These are phyloP conservation scores for Sinopyrophorus schimmeli DNA, from an alignment of 2,888 invertebrate genomes.

Conservation along the genomic window DNA sequence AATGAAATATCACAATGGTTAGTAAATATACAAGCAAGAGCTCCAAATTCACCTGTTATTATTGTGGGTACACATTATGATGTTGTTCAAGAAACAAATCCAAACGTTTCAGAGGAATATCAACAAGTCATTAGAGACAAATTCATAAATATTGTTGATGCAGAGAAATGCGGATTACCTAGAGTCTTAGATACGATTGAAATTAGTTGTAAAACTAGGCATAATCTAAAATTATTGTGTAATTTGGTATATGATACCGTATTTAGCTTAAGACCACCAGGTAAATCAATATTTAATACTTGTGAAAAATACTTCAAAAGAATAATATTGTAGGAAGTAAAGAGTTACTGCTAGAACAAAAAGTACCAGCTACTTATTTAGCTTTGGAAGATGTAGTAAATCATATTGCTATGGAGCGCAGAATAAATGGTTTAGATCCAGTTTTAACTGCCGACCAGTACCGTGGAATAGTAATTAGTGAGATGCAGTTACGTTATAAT, in stretches of 20 bases:
- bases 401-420: conserved; percentile 76
- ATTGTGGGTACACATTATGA: conserved; percentile 98
- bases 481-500: conserved; percentile 70
- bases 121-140: conserved; percentile 85
- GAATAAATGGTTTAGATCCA: conserved; percentile 72
- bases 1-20: conserved; percentile 93
- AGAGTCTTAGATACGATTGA: conserved; percentile 91
- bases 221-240: conserved; percentile 87
- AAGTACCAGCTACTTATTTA: conserved; percentile 93
- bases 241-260: conserved; percentile 93
- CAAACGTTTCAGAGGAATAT: conserved; percentile 72
- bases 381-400: conserved; percentile 91
- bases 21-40: conserved; percentile 90
- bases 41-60: conserved; percentile 94
- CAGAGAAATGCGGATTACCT: conserved; percentile 94
- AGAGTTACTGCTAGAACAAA: conserved; percentile 87
- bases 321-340: conserved; percentile 74
- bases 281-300: conserved; percentile 52
- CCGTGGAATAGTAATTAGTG: conserved; percentile 61
- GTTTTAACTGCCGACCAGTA: conserved; percentile 81
- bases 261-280: conserved; percentile 87
- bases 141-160: conserved; percentile 92
- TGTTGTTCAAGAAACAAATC: conserved; percentile 67
- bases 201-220: conserved; percentile 84
- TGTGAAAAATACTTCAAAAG: too few relatives aligned